Conservation (phyloP, 2,797 vertebrate species). For the Channallabes apus region DNA sequence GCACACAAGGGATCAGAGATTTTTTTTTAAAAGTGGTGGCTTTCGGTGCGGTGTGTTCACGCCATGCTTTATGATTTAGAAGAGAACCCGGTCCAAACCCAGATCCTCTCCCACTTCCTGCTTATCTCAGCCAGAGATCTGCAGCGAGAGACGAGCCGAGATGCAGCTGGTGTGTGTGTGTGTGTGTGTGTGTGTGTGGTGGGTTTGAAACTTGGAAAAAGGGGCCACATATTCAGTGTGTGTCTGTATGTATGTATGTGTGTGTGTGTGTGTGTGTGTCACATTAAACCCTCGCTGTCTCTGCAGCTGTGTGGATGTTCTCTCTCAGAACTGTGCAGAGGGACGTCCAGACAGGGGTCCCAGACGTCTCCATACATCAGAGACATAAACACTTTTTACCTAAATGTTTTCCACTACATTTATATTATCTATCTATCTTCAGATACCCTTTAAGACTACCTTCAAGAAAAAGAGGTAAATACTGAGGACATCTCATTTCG, state of each 20-base stretch:
- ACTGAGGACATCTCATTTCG: no score
- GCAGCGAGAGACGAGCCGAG: slow-evolving; percentile 1
- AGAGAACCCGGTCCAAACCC: slow-evolving; percentile 43
- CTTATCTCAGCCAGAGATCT: slow-evolving; percentile 34
- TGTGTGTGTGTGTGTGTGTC: background rate
- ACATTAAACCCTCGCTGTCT: background rate
- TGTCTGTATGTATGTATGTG: no score
- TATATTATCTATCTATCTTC: no score
- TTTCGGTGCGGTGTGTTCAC: slow-evolving; percentile 9
- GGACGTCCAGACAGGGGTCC: background rate
- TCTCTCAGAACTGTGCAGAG: background rate
- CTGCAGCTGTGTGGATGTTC: slow-evolving; percentile 12
- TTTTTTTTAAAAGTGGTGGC: slow-evolving; percentile 15
- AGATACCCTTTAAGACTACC: no score
- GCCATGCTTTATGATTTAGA: slow-evolving; percentile 39
- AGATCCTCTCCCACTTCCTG: slow-evolving; percentile 43
- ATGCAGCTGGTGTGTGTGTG: slow-evolving; percentile 19
- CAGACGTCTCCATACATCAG: no score
- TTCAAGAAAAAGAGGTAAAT: no score
- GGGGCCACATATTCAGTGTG: background rate
- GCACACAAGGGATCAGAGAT: slow-evolving; percentile 50
- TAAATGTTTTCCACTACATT: no score
- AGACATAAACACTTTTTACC: no score
- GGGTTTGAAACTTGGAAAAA: slow-evolving; percentile 25
- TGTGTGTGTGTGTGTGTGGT: slow-evolving; percentile 34